Base-by-base conservation (phyloP, 2,888 invertebrate genomes). In the Eudemis profundana region DNA sequence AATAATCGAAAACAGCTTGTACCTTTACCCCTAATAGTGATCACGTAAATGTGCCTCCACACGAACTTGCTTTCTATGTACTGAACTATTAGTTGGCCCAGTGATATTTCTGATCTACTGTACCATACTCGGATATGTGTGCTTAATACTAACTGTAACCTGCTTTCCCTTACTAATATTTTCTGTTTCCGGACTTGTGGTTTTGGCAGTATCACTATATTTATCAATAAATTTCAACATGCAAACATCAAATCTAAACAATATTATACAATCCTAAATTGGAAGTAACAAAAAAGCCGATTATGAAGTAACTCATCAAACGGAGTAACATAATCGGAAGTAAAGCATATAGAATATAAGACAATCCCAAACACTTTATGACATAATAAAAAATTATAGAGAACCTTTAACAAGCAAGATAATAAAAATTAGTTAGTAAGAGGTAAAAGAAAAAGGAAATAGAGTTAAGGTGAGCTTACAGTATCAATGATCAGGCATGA, bases 131-230 rank as follows among this genome's bases (percentile, higher is more conserved):
- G 72, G 72, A 72, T 78, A 73, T 75, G 63, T 77, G 70, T 77
- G 77, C 77, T 75, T 69, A 44, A 60, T 69, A 74, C 70, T 76
- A 72, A 78, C 70, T 76, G 73, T 71, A 73, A 77, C 83, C 78
- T 86, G 86, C 85, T 84, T 77, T 63, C 81, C 84, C 83, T 81
- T 81, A 88, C 84, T 89, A 87, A 87, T 79, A 73, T 80, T 81
- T 76, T 84, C 76, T 77, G 49, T 78, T 82, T 87, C 81, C 82
- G 79, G 84, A 80, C 74, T 74, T 74, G 79, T 84, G 87, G 80
- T 81, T 76, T 82, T 84, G 80, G 85, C 85, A 78, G 79, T 79
- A 47, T 51, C 38, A 51, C n/a, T 47, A 61, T 49, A 21, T 19
- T 44, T 19, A 15, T 42, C 1, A 42, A 23, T 5, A 23, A 23